These are phyloP conservation scores for Myotis davidii DNA, from an alignment of 2,113 vertebrate species.

Conservation along the genomic window DNA sequence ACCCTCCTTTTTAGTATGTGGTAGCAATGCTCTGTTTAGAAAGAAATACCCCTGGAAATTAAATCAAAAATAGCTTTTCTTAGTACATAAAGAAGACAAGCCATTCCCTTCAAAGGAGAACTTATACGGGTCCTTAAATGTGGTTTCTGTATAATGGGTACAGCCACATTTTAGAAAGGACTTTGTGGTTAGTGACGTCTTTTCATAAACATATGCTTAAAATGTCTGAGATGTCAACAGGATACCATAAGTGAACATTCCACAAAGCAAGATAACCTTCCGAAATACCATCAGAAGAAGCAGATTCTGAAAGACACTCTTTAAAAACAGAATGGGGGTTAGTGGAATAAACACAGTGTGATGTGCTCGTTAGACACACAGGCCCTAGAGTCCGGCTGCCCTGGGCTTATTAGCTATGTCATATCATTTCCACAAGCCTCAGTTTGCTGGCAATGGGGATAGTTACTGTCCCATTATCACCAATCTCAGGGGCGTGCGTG, in stretches of 20 bases:
- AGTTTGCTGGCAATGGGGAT: neutral
- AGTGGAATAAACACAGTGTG: neutral
- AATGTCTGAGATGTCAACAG: neutral
- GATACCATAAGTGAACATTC: neutral
- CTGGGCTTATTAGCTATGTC: neutral
- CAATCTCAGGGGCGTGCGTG: slow-evolving; percentile 90
- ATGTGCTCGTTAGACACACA: neutral
- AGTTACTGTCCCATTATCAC: neutral
- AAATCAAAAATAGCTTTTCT: neutral
- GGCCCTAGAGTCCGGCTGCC: neutral
- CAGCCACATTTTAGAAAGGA: neutral
- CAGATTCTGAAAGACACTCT: neutral
- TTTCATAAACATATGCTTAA: neutral
- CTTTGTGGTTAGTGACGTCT: neutral
- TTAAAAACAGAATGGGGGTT: neutral
- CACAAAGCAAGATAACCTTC: neutral
- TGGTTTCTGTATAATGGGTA: neutral
- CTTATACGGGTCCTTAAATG: neutral
- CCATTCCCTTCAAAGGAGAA: neutral
- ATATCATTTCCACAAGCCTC: neutral
- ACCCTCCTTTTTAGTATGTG: neutral
- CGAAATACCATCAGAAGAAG: neutral
- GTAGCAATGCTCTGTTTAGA: neutral
- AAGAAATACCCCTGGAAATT: neutral
- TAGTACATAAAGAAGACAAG: neutral